Conservation (phyloP, 2,113 vertebrate genomes). For the Dasyprocta punctata region DNA sequence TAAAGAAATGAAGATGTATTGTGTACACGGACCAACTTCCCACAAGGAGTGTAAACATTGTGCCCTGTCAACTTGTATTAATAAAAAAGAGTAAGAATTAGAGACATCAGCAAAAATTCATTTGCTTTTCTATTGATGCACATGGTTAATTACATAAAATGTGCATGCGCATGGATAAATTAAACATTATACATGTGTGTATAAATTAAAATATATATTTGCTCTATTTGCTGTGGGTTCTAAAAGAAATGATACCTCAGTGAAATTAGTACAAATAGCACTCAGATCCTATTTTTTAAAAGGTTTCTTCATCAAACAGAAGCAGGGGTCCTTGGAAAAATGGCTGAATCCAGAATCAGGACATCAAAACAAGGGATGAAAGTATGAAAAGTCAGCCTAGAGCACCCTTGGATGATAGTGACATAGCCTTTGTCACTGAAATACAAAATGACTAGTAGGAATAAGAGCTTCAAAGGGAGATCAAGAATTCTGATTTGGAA, state of each 20-base stretch:
- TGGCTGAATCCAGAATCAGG: background rate
- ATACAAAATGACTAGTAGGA: background rate
- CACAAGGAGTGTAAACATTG: background rate
- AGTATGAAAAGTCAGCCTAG: background rate
- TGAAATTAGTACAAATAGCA: background rate
- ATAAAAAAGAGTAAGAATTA: background rate
- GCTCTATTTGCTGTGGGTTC: background rate
- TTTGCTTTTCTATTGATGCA: background rate
- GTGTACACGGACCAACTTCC: background rate
- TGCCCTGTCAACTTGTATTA: too few species aligned
- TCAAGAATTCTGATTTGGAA: background rate
- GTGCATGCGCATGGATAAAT: background rate
- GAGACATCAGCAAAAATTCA: background rate
- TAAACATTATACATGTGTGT: background rate
- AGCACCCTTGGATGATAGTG: background rate
- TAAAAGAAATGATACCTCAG: background rate
- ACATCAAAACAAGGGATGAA: background rate
- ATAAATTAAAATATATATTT: background rate
- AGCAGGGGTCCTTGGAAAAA: background rate
- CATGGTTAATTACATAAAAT: background rate
- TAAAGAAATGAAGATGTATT: background rate
- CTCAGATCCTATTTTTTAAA: background rate
- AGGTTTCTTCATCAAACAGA: background rate
- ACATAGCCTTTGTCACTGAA: background rate
- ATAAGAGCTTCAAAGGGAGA: background rate